These are phyloP conservation scores for Sinella curviseta DNA, from an alignment of 1,140 invertebrate species.

Conservation along the genomic window DNA sequence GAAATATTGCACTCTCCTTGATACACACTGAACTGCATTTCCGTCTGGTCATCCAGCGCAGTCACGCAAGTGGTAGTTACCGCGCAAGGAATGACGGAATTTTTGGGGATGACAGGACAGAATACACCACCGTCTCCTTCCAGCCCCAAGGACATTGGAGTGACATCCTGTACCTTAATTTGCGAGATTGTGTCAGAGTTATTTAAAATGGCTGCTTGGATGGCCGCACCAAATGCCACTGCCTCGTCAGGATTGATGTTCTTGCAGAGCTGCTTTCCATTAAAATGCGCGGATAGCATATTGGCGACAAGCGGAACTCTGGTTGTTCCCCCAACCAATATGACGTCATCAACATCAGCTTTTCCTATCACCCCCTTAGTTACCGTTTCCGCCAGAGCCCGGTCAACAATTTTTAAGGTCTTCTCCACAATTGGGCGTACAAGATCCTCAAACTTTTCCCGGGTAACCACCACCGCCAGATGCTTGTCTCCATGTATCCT, in stretches of 20 bases:
- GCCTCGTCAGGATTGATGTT: conserved; percentile 55
- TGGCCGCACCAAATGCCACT: background rate
- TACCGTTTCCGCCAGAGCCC: background rate
- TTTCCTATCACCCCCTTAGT: conserved; percentile 52
- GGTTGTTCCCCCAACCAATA: conserved; percentile 54
- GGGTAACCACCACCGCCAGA: conserved; percentile 47
- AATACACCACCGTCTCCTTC: conserved; percentile 52
- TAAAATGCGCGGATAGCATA: conserved; percentile 54
- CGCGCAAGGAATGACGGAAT: conserved; percentile 53
- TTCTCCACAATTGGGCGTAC: conserved; percentile 51
- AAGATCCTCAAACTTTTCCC: conserved; percentile 51
- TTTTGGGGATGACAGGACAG: conserved; percentile 53
- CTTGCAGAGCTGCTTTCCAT: conserved; percentile 61
- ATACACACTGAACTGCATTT: conserved; percentile 56
- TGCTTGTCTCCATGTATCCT: background rate
- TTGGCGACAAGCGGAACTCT: conserved; percentile 54
- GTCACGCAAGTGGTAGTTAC: conserved; percentile 53
- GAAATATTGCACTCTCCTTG: conserved; percentile 59
- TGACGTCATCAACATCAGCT: conserved; percentile 56
- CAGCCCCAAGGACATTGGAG: conserved; percentile 52
- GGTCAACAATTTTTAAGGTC: background rate
- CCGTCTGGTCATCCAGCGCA: conserved; percentile 56
- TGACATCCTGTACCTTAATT: conserved; percentile 47
- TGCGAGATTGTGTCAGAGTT: conserved; percentile 28
- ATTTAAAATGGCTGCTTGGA: conserved; percentile 48